Conservation (phyloP, 64 coral and sea anemone species). For the Anthopleura sola region DNA sequence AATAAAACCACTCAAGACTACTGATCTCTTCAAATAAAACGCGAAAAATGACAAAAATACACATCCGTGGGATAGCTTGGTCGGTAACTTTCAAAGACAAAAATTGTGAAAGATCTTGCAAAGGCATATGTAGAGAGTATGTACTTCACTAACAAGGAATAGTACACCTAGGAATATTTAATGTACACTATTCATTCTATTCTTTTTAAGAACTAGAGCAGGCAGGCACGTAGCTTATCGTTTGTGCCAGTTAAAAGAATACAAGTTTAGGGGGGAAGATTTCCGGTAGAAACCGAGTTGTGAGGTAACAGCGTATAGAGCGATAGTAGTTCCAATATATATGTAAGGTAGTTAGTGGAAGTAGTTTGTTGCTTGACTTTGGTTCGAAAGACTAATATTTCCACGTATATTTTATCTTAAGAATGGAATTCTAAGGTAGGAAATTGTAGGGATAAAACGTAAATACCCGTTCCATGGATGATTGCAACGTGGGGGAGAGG, state of each 20-base stretch:
- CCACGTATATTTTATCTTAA: not conserved
- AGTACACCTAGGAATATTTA: not conserved
- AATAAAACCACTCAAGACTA: not conserved
- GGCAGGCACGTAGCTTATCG: not conserved
- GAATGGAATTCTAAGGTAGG: not conserved
- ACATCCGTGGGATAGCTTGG: not conserved
- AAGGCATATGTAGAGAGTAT: not conserved
- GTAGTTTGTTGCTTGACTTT: not conserved
- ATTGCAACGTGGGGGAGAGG: constrained; percentile 38
- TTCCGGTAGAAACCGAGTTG: constrained; percentile 4
- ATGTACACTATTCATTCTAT: not conserved
- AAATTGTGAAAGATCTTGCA: not conserved
- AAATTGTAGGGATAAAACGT: not conserved
- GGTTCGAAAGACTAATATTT: not conserved
- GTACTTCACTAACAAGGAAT: not conserved
- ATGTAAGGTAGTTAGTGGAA: not conserved
- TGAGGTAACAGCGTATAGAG: not conserved
- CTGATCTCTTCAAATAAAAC: not conserved
- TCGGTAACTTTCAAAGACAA: not conserved
- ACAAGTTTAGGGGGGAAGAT: constrained; percentile 1
- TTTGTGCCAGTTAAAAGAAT: not conserved
- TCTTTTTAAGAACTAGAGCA: not conserved
- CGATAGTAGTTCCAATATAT: not conserved
- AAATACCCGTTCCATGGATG: not conserved
- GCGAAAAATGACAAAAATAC: not conserved